phyloP scores from a whole-genome alignment of 2,113 vertebrate genomes.

The Arizona elegans region DNA sequence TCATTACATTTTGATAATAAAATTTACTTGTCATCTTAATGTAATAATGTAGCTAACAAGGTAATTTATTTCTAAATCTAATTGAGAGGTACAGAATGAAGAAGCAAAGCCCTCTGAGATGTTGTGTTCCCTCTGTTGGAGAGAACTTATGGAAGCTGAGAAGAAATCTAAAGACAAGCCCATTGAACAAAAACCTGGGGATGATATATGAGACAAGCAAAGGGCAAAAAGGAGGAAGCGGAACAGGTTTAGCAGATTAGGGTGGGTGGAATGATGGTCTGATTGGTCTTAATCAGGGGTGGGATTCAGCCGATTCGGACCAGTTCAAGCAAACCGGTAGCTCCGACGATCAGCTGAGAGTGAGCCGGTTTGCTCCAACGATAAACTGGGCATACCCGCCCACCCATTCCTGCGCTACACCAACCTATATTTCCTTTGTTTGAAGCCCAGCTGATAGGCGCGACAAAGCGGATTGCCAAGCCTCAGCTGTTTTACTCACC shows the following conservation, averaged over 20 bases:
- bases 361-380: too few relatives aligned
- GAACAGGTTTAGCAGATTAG: not conserved
- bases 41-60: conserved; percentile 58
- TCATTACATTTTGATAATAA: conserved; percentile 64
- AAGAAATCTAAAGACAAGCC: not conserved
- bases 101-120: conserved; percentile 46
- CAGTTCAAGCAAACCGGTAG: too few relatives aligned
- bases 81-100: conserved; percentile 52
- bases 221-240: not conserved
- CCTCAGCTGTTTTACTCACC: too few relatives aligned
- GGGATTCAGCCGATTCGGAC: too few relatives aligned
- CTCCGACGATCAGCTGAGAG: too few relatives aligned
- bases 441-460: too few relatives aligned
- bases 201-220: conserved; percentile 7
- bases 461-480: too few relatives aligned
- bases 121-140: conserved; percentile 38
- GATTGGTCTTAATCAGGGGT: too few relatives aligned
- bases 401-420: too few relatives aligned
- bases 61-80: conserved; percentile 55
- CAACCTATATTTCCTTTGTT: too few relatives aligned
- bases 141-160: conserved; percentile 19
- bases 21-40: conserved; percentile 68
- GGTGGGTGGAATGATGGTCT: too few relatives aligned
- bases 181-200: conserved; percentile 18
- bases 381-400: too few relatives aligned